Conservation (phyloP, 2,797 vertebrate species). For the Gymnothorax javanicus region DNA sequence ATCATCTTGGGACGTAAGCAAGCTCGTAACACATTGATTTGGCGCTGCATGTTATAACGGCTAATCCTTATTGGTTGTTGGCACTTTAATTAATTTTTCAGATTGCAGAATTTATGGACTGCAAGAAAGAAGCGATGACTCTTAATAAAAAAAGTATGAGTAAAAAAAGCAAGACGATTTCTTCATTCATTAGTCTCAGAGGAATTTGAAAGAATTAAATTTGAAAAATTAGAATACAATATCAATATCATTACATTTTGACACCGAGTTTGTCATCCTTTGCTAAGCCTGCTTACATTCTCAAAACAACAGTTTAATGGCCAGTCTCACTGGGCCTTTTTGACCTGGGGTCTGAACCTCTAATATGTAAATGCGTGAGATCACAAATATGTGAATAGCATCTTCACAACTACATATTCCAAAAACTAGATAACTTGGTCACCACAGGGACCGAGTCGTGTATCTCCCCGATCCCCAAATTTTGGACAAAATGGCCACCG, state of each 20-base stretch:
- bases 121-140: neutral
- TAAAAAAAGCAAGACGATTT: neutral
- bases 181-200: neutral
- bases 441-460: no score
- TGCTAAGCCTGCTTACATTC: neutral
- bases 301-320: neutral
- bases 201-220: neutral
- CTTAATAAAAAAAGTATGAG: neutral
- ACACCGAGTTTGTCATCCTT: neutral
- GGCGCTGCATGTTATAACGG: neutral
- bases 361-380: no score
- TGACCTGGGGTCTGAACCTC: neutral
- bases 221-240: neutral
- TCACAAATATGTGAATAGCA: no score
- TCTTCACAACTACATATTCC: no score
- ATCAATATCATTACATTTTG: neutral
- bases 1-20: neutral
- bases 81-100: constrained; percentile 19
- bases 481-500: no score
- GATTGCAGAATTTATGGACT: constrained; percentile 12
- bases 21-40: constrained; percentile 39
- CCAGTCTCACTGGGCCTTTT: neutral
- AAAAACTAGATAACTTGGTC: no score
- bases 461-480: no score
- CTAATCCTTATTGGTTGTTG: neutral